Percentiles rank a stretch among this genome's conserved stretches.
Conservation (phyloP, 2,113 vertebrate genomes). For the Lontra canadensis region DNA sequence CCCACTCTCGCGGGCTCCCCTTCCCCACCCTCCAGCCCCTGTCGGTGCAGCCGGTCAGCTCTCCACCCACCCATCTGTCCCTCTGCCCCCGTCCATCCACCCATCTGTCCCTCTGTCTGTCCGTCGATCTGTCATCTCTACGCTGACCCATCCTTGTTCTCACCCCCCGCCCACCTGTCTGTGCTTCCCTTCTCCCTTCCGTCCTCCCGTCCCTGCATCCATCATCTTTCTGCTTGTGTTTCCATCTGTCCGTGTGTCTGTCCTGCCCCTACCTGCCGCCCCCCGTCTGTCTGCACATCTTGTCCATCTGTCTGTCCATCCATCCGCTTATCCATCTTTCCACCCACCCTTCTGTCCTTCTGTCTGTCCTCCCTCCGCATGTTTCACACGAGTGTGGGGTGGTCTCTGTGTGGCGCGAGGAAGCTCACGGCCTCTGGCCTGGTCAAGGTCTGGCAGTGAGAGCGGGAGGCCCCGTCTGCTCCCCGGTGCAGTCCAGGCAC, state of each 20-base stretch:
- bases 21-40: not conserved
- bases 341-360: rapidly evolving
- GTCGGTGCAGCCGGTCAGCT: not conserved
- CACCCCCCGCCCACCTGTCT: not conserved
- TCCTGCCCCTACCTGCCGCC: too few species aligned
- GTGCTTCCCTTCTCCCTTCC: not conserved
- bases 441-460: not conserved
- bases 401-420: rapidly evolving
- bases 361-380: not conserved
- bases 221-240: not conserved
- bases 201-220: not conserved
- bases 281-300: not conserved
- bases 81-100: too few species aligned
- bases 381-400: rapidly evolving
- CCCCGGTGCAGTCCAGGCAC: not conserved
- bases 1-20: not conserved
- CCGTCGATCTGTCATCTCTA: not conserved
- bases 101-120: not conserved
- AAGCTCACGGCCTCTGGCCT: not conserved
- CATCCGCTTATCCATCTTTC: too few species aligned
- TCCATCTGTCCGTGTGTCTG: not conserved
- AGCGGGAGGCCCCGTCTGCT: not conserved
- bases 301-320: too few species aligned
- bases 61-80: too few species aligned
- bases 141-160: not conserved